Conservation (phyloP, 2,888 invertebrate genomes). For the Parnassius apollo region DNA sequence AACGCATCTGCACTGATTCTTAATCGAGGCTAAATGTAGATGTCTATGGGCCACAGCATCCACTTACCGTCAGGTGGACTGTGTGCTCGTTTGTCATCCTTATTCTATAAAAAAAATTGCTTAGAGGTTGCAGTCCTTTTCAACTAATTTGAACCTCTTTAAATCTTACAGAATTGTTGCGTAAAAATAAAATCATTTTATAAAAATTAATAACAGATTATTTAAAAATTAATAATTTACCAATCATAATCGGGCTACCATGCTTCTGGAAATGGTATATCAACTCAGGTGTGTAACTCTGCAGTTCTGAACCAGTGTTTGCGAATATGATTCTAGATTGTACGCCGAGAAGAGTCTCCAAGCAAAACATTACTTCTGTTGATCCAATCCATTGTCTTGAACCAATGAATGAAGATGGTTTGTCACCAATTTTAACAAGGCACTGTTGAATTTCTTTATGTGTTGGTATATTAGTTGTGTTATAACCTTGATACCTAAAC, state of each 20-base stretch:
- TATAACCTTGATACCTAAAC: constrained; percentile 89
- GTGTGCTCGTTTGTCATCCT: too few species aligned
- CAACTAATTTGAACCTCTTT: too few species aligned
- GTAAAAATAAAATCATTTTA: too few species aligned
- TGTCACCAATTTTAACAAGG: constrained; percentile 96
- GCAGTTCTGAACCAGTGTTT: constrained; percentile 91
- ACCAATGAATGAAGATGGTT: constrained; percentile 91
- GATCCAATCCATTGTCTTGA: constrained; percentile 99
- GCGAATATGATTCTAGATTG: constrained; percentile 92
- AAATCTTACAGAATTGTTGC: too few species aligned
- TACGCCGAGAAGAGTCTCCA: constrained; percentile 89
- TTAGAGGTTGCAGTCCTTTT: too few species aligned
- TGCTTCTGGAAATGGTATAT: constrained; percentile 94
- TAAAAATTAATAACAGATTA: not conserved
- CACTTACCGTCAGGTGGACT: too few species aligned
- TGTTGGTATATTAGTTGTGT: constrained; percentile 87
- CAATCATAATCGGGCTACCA: constrained; percentile 99
- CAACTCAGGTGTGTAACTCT: constrained; percentile 89
- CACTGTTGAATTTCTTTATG: constrained; percentile 95
- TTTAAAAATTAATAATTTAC: constrained; percentile 64
- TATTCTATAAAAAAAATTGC: too few species aligned
- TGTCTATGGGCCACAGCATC: too few species aligned
- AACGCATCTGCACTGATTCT: too few species aligned
- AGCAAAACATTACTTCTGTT: constrained; percentile 95
- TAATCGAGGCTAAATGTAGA: too few species aligned